These are phyloP conservation scores for Pseudocheirus occidentalis DNA, from an alignment of 2,797 vertebrate species.

Conservation along the genomic window DNA sequence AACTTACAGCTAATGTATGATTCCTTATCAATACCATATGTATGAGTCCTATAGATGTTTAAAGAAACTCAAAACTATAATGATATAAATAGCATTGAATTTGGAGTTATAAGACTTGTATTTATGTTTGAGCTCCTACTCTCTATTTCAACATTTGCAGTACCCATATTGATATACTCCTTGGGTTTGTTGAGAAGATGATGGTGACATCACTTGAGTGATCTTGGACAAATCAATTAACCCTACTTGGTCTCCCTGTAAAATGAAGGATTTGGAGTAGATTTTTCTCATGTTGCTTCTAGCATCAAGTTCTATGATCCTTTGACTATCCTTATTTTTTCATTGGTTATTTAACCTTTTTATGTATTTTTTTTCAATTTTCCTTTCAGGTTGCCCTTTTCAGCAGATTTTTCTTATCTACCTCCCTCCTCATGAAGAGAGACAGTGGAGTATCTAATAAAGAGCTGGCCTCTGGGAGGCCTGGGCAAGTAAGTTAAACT, in stretches of 20 bases:
- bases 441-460: background rate
- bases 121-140: background rate
- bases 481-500: background rate
- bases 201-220: background rate
- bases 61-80: background rate
- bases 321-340: background rate
- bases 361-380: background rate
- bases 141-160: background rate
- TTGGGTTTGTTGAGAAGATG: constrained; percentile 1
- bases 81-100: background rate
- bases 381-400: background rate
- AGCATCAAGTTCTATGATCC: background rate
- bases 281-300: background rate
- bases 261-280: background rate
- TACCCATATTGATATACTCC: background rate
- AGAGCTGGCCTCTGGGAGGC: background rate
- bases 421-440: background rate
- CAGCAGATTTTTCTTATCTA: background rate
- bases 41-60: background rate
- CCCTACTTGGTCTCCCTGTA: background rate
- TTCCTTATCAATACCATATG: background rate
- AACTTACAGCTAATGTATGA: background rate
- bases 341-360: background rate
- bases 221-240: background rate
- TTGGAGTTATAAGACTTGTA: background rate